phyloP scores from a whole-genome alignment of 2,888 invertebrate genomes.

The Himalopsyche tibetana region DNA sequence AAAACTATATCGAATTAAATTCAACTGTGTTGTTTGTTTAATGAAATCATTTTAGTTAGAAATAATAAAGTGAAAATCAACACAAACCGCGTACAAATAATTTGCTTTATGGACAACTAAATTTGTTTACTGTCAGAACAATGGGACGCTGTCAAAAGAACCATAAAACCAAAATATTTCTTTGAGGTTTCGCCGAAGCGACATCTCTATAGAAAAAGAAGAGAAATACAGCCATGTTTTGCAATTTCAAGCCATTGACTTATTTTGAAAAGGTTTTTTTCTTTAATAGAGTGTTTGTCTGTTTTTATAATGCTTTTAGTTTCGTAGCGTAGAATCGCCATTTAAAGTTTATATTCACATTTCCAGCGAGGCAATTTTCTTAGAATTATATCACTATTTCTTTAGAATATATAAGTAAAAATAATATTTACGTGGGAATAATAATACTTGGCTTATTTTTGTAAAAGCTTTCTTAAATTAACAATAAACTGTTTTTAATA shows the following conservation, averaged over 20 bases:
- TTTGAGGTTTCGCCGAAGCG: conserved; percentile 18
- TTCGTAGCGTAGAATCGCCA: background rate
- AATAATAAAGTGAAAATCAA: background rate
- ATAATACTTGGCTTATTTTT: too few relatives aligned
- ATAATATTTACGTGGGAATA: too few relatives aligned
- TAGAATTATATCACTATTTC: too few relatives aligned
- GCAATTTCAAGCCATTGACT: conserved; percentile 1
- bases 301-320: conserved; percentile 30
- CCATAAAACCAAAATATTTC: conserved; percentile 9
- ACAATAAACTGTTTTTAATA: too few relatives aligned
- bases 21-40: too few relatives aligned
- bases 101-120: background rate
- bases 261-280: conserved; percentile 13
- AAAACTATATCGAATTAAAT: too few relatives aligned
- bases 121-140: background rate
- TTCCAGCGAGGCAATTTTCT: too few relatives aligned
- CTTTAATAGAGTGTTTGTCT: conserved; percentile 18
- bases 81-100: background rate
- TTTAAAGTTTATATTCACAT: too few relatives aligned
- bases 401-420: too few relatives aligned
- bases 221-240: conserved; percentile 4
- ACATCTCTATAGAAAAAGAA: background rate
- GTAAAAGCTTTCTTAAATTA: too few relatives aligned
- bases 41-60: too few relatives aligned
- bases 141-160: background rate